phyloP scores from a whole-genome alignment of 2,113 vertebrate species.

The Xiphophorus couchianus region DNA sequence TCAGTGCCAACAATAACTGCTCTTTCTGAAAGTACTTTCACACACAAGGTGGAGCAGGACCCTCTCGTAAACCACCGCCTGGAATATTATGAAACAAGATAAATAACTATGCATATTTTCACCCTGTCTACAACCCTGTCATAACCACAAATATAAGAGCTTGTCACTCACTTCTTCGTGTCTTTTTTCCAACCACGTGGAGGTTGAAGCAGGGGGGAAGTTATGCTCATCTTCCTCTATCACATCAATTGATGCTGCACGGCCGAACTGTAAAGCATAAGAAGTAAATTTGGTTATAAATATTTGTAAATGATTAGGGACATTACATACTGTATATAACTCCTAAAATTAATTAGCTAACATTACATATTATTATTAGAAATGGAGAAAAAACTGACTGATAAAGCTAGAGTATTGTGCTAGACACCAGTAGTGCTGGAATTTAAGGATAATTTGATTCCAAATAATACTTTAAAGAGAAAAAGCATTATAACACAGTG shows the following conservation, averaged over 20 bases:
- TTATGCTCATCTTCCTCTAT: slow-evolving; percentile 64
- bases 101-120: slow-evolving; percentile 14
- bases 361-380: neutral
- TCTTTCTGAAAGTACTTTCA: slow-evolving; percentile 15
- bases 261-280: slow-evolving; percentile 32
- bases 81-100: neutral
- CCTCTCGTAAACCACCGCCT: slow-evolving; percentile 17
- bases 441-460: neutral
- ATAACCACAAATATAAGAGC: slow-evolving; percentile 9
- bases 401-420: neutral
- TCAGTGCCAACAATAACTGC: slow-evolving; percentile 49
- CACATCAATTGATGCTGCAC: slow-evolving; percentile 41
- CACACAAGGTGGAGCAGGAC: slow-evolving; percentile 21
- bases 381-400: neutral
- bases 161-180: slow-evolving; percentile 74
- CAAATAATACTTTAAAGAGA: neutral
- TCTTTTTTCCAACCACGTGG: slow-evolving; percentile 83
- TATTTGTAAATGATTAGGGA: neutral
- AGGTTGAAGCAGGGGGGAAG: slow-evolving; percentile 24
- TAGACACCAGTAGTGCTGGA: neutral
- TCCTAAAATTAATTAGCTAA: neutral
- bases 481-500: neutral
- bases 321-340: too few relatives aligned
- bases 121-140: slow-evolving; percentile 10
- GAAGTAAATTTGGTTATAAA: neutral